Percentiles rank a stretch among this genome's conserved stretches.
phyloP scores from a whole-genome alignment of 2,888 invertebrate species.

The Zygogramma bicolorata region DNA sequence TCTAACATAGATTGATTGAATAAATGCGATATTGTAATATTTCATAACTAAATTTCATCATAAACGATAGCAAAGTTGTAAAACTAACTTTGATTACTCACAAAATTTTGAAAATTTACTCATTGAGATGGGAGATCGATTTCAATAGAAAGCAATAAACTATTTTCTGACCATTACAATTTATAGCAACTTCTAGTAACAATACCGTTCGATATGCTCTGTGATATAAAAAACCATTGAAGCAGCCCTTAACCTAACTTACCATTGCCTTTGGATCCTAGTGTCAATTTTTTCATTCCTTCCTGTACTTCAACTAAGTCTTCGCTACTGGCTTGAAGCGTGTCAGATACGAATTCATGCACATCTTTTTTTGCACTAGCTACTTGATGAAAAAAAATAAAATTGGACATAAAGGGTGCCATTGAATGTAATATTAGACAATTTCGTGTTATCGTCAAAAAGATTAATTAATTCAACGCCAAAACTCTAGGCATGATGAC shows the following conservation, averaged over 20 bases:
- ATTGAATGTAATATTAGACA: neutral
- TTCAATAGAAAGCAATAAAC: too few relatives aligned
- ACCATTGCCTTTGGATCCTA: slow-evolving; percentile 69
- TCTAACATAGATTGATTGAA: too few relatives aligned
- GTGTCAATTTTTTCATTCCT: slow-evolving; percentile 79
- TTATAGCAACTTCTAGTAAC: too few relatives aligned
- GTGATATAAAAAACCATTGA: neutral
- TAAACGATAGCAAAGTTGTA: too few relatives aligned
- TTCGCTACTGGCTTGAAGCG: slow-evolving; percentile 75
- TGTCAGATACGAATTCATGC: slow-evolving; percentile 84
- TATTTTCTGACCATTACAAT: too few relatives aligned
- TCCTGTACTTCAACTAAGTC: slow-evolving; percentile 81
- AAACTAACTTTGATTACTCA: too few relatives aligned
- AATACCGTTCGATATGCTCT: too few relatives aligned
- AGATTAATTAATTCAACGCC: neutral
- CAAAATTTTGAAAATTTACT: too few relatives aligned
- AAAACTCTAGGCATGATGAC: too few relatives aligned
- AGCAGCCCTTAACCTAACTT: slow-evolving; percentile 60
- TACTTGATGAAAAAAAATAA: slow-evolving; percentile 50
- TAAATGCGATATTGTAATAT: too few relatives aligned
- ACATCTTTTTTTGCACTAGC: slow-evolving; percentile 61
- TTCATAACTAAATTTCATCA: too few relatives aligned
- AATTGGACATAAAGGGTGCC: neutral
- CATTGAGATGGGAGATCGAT: too few relatives aligned
- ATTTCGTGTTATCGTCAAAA: neutral